Evolutionary conservation across 2,797 vertebrate genomes (phyloP).

Genomic region (Antrozous pallidus): DNA sequence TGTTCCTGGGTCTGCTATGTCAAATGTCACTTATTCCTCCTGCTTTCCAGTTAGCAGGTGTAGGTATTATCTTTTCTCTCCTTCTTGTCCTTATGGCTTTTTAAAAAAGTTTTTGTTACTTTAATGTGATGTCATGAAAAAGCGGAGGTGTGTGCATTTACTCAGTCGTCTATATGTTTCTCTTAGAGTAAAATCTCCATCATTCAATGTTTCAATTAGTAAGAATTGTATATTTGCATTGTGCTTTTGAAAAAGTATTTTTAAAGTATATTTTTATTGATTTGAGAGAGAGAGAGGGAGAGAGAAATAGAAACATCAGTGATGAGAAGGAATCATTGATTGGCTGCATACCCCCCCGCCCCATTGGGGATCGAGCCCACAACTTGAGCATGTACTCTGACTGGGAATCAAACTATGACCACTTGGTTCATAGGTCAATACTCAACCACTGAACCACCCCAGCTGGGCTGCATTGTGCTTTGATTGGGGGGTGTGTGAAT

Average conservation of each 20-base stretch:
- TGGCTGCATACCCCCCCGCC: too few species aligned
- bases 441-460: too few species aligned
- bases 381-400: too few species aligned
- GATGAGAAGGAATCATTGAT: too few species aligned
- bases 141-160: neutral
- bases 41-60: neutral
- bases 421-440: too few species aligned
- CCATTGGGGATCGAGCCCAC: too few species aligned
- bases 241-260: neutral
- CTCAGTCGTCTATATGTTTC: neutral
- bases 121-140: neutral
- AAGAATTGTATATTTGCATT: neutral
- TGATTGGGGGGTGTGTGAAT: neutral
- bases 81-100: neutral
- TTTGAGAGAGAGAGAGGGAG: too few species aligned
- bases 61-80: neutral
- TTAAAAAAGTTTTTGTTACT: neutral
- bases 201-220: constrained; percentile 5
- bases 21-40: neutral
- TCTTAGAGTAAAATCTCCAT: neutral
- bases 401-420: too few species aligned
- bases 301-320: too few species aligned
- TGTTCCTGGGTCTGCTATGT: neutral
- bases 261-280: too few species aligned
- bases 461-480: neutral